A percentile compares a stretch with the other conserved stretches of the same genome.
These are phyloP conservation scores for Chaetura pelagica DNA, from an alignment of 2,113 vertebrate species.

Conservation along the genomic window DNA sequence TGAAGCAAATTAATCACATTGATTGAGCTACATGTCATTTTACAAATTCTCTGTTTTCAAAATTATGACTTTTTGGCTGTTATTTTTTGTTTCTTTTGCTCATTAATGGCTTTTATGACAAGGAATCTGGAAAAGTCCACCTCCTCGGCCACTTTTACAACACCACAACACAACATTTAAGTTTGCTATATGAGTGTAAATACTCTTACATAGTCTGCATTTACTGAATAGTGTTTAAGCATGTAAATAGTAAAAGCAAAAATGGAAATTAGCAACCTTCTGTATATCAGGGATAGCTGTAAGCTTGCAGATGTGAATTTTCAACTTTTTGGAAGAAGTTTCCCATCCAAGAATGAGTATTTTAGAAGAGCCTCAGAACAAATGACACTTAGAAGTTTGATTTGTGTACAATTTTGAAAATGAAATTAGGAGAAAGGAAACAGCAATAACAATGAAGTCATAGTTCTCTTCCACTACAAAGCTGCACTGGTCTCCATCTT, in stretches of 20 bases:
- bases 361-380: neutral
- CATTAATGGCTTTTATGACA: neutral
- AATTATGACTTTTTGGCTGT: neutral
- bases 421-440: neutral
- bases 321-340: neutral
- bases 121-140: neutral
- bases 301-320: neutral
- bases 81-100: slow-evolving; percentile 26
- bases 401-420: neutral
- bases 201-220: neutral
- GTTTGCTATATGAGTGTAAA: neutral
- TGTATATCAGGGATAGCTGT: neutral
- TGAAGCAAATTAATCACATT: slow-evolving; percentile 38
- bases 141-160: neutral
- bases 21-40: slow-evolving; percentile 30
- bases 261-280: neutral
- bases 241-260: neutral
- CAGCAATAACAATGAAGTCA: neutral
- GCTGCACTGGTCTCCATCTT: neutral
- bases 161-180: neutral
- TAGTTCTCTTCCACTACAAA: neutral
- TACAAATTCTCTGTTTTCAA: neutral
- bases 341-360: neutral
- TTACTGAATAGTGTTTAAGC: neutral
- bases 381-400: neutral